Base-by-base conservation (phyloP, 2,113 vertebrate genomes). In the Chloropsis cyanopogon region DNA sequence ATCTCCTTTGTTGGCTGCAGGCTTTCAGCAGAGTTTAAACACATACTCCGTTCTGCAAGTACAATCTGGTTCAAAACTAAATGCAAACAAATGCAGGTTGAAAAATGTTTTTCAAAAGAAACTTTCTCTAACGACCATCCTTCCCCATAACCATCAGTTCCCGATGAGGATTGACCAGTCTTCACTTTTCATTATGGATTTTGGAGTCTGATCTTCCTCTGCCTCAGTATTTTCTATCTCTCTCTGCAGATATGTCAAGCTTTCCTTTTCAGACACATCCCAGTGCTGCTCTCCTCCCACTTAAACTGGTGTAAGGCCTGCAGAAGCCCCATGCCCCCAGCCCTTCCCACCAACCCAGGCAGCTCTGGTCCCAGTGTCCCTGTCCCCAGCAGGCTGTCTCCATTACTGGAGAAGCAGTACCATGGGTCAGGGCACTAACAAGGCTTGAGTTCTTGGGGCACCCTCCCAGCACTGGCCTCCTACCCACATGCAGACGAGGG, bases 1-100 rank as follows among this genome's bases (percentile, higher is more conserved):
- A 88, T 93, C 82, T 94, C 47, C 44, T 25, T 70, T 88, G 42
- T 24, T 94, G 54, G 56, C 85, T 90, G 47, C 39, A 93, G 71
- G 54, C 60, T 96, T 94, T 92, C 68, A 77, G 15, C 3, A 76
- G 42, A 79, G 47, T 88, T 77, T 47, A 82, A 92, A 88, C 42
- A 72, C 35, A 13, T 61, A 53, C 11, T 35, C 31, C 82, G 23
- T 33, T 93, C 70, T 64, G 57, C 71, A 77, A 85, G 54, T 88
- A 90, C 50, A 80, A 54, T 77, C 75, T 90, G 68, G 37, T 73
- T 82, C 56, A 42, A 88, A 91, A 80, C 7, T 39, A 72, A 85
- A 84, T 18, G 26, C 26, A 85, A 80, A 85, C 12, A 76, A 66
- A 75, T 17, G 10, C 24, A 49, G 25, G 24, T 63, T 86, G 39